Evolutionary conservation across 30 jellyfish, hydroid and myxozoan genomes (phyloP), one percentile per base, ranked within the genome.

Genomic region (Chrysaora quinquecirrha): DNA sequence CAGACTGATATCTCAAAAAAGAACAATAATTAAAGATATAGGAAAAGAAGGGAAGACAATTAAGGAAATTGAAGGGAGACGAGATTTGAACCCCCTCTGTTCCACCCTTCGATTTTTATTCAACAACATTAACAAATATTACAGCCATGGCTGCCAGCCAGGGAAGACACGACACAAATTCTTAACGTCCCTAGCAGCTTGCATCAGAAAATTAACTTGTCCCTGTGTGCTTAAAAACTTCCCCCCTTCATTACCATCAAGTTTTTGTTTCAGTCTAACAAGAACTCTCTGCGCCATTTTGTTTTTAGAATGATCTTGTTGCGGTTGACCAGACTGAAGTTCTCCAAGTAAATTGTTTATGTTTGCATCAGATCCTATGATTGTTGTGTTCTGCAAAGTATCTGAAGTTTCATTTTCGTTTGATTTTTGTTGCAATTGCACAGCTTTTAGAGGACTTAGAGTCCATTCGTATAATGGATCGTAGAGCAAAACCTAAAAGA

Each of bases 91-190:
- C n/a, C n/a, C n/a, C n/a, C n/a, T n/a, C n/a, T n/a, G n/a, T n/a
- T n/a, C n/a, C n/a, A n/a, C n/a, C n/a, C n/a, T n/a, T n/a, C n/a
- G n/a, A n/a, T n/a, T n/a, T n/a, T n/a, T n/a, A n/a, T n/a, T n/a
- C n/a, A n/a, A n/a, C n/a, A n/a, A n/a, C n/a, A n/a, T n/a, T n/a
- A n/a, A n/a, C n/a, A n/a, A n/a, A n/a, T n/a, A 10, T 61, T 69
- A 91, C 56, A 91, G 49, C 96, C 96, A 94, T 1, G 99, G 99
- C 58, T 88, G 99, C 99, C 99, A 94, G 20, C 99, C 99, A 34
- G 97, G 99, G 58, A 75, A 94, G 20, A 94, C 82, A 7, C 90
- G 87, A 64, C 97, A 94, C 34, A 94, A 66, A 58, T 87, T 87
- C 48, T 84, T 82, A 22, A 76, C 65, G 64, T 80, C 90, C 29